A percentile compares a stretch with the other conserved stretches of the same genome.
Conservation (phyloP, 2,888 invertebrate genomes). For the Phyllotreta striolata region DNA sequence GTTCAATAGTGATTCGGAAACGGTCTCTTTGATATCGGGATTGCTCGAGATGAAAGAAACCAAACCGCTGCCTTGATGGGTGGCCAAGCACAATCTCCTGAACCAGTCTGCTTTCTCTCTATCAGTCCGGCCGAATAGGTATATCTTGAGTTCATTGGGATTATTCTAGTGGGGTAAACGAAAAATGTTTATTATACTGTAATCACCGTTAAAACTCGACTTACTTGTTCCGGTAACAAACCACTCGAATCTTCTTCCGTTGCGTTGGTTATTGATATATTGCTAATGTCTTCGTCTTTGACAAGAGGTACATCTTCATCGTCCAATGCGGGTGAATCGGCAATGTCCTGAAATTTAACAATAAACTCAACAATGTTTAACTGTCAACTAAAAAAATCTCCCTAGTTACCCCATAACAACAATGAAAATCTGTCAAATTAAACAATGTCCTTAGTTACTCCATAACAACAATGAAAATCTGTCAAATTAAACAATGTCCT, state of each 20-base stretch:
- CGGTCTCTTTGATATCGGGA: conserved; percentile 32
- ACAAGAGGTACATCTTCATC: conserved; percentile 39
- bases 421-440: no score
- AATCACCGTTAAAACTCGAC: no score
- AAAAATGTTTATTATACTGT: conserved; percentile 10
- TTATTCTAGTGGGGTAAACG: conserved; percentile 42
- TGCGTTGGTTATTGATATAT: conserved; percentile 43
- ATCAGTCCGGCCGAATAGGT: conserved; percentile 78
- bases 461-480: no score
- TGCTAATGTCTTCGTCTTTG: conserved; percentile 45
- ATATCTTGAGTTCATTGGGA: conserved; percentile 50
- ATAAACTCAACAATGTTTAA: no score
- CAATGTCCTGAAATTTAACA: conserved; percentile 40
- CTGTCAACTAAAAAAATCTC: no score
- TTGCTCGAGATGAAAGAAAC: conserved; percentile 4
- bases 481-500: no score
- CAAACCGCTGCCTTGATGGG: conserved; percentile 39
- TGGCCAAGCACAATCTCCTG: conserved; percentile 53
- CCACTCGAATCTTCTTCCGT: conserved; percentile 47
- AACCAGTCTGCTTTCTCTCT: conserved; percentile 93
- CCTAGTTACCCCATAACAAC: no score
- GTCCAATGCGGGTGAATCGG: conserved; percentile 38
- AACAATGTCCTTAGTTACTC: no score
- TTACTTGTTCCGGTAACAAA: conserved; percentile 40
- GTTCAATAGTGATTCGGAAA: conserved; percentile 29